phyloP scores from a whole-genome alignment of 2,888 invertebrate species.

The Cheilosia grossa region DNA sequence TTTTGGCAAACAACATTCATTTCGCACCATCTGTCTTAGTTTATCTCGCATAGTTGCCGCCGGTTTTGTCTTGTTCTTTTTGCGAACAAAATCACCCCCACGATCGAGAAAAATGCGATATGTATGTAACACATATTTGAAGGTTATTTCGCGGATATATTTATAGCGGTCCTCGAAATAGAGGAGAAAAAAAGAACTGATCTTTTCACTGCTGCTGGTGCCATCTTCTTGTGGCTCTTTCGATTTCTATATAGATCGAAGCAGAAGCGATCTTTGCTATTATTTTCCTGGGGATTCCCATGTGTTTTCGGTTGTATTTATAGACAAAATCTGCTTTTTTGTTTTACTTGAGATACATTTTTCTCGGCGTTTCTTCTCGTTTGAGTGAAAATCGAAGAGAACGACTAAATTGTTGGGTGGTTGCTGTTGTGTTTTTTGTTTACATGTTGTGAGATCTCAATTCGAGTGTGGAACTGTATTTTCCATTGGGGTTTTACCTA shows the following conservation, averaged over 20 bases:
- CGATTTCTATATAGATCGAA: conserved; percentile 31
- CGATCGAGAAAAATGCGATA: conserved; percentile 38
- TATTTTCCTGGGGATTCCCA: conserved; percentile 71
- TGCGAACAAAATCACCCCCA: conserved; percentile 42
- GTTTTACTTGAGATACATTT: conserved; percentile 48
- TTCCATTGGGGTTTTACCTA: conserved; percentile 5
- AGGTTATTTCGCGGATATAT: conserved; percentile 68
- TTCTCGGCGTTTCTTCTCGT: conserved; percentile 16
- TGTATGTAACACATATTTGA: conserved; percentile 42
- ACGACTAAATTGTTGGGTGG: conserved; percentile 7
- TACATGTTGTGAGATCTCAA: conserved; percentile 58
- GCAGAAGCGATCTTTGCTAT: neutral
- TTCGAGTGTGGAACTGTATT: conserved; percentile 60
- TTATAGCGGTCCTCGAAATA: conserved; percentile 48
- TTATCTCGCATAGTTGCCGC: conserved; percentile 38
- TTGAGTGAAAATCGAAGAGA: conserved; percentile 22
- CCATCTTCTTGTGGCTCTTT: conserved; percentile 34
- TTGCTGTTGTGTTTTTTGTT: conserved; percentile 43
- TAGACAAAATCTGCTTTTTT: conserved; percentile 39
- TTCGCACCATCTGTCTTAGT: conserved; percentile 19
- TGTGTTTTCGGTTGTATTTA: conserved; percentile 65
- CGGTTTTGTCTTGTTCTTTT: conserved; percentile 60
- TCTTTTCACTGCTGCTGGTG: conserved; percentile 16
- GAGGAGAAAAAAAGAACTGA: conserved; percentile 19
- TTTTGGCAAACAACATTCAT: conserved; percentile 20